phyloP scores from a whole-genome alignment of 2,113 vertebrate genomes.

The Canis aureus region DNA sequence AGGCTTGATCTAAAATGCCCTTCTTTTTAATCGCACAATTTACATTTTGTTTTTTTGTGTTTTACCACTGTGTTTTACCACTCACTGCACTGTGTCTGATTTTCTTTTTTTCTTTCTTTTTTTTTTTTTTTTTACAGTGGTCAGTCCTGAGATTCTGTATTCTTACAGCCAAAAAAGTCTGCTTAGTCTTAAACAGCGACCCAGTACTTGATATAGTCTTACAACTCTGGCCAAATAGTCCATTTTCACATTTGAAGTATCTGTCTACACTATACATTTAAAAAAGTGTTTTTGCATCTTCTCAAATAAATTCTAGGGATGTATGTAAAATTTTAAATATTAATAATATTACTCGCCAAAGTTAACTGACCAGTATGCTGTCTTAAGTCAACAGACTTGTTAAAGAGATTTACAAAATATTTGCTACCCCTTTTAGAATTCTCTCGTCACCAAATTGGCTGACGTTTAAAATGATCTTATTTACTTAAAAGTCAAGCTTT shows the following conservation, averaged over 20 bases:
- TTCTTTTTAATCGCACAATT: background rate
- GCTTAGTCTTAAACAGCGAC: background rate
- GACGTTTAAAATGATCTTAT: conserved; percentile 64
- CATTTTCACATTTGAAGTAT: conserved; percentile 10
- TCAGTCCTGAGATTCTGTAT: background rate
- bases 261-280: background rate
- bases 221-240: background rate
- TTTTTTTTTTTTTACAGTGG: background rate
- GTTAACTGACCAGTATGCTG: conserved; percentile 19
- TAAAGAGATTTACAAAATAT: conserved; percentile 52
- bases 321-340: background rate
- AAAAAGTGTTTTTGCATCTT: background rate
- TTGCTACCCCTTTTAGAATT: conserved; percentile 29
- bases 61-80: background rate
- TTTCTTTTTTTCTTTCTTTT: background rate
- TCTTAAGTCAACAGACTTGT: background rate
- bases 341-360: background rate
- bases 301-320: background rate
- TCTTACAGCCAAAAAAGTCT: background rate
- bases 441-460: conserved; percentile 44
- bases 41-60: background rate
- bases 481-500: conserved; percentile 49
- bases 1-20: background rate
- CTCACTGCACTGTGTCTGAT: background rate
- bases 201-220: background rate